These are phyloP conservation scores for Noctua janthe DNA, from an alignment of 2,888 invertebrate genomes.

Conservation along the genomic window DNA sequence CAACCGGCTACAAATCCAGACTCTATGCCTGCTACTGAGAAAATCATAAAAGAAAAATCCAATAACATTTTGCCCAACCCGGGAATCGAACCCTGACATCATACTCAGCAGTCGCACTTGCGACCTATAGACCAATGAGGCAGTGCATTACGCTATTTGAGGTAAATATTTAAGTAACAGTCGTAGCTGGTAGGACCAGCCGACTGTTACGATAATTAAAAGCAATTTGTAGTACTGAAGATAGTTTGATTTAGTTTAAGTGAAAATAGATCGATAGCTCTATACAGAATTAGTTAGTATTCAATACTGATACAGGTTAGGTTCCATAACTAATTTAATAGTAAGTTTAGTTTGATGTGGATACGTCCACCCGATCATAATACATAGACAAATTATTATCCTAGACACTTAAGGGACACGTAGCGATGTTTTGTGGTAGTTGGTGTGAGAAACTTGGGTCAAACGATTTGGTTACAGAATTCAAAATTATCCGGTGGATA, in stretches of 20 bases:
- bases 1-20: background rate
- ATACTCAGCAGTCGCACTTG: background rate
- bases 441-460: background rate
- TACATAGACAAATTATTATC: background rate
- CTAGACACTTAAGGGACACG: too few species aligned
- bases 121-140: background rate
- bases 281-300: background rate
- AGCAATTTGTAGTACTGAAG: conserved; percentile 21
- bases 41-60: background rate
- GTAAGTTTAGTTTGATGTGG: background rate
- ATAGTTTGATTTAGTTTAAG: background rate
- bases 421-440: background rate
- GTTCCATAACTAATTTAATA: conserved; percentile 16
- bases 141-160: conserved; percentile 26
- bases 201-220: conserved; percentile 41
- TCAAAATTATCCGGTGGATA: background rate
- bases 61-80: background rate
- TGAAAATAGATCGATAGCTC: conserved; percentile 12
- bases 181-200: background rate
- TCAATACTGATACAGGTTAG: background rate
- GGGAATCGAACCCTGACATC: background rate
- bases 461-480: background rate
- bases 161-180: conserved; percentile 44
- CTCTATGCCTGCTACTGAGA: background rate
- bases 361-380: background rate